Evolutionary conservation across 2,888 invertebrate species (phyloP).

Genomic region (Acrobasis repandana): DNA sequence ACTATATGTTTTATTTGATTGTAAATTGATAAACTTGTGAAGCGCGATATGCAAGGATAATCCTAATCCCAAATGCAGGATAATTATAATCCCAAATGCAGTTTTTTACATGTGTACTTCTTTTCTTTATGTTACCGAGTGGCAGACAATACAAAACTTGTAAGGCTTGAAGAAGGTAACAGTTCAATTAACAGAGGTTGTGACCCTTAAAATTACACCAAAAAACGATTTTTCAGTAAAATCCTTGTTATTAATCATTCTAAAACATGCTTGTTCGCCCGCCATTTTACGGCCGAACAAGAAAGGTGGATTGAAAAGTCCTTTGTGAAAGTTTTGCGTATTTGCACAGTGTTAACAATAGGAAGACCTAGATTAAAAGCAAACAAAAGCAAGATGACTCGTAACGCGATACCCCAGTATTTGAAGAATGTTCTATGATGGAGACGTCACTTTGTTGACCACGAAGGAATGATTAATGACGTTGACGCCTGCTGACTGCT

Average conservation of each 20-base stretch:
- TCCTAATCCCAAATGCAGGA: too few species aligned
- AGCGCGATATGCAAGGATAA: too few species aligned
- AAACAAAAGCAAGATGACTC: slow-evolving; percentile 22
- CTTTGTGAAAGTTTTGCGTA: slow-evolving; percentile 7
- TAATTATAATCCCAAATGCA: too few species aligned
- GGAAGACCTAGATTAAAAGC: slow-evolving; percentile 18
- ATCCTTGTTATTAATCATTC: background rate
- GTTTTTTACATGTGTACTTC: too few species aligned
- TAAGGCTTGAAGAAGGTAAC: too few species aligned
- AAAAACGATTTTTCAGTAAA: background rate
- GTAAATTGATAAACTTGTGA: too few species aligned
- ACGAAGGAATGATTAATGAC: slow-evolving; percentile 9
- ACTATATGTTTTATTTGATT: too few species aligned
- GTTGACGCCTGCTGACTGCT: background rate
- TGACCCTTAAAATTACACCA: background rate
- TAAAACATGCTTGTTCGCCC: background rate
- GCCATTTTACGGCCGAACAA: background rate
- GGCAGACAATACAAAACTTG: too few species aligned
- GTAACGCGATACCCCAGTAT: slow-evolving; percentile 17
- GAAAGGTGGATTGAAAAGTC: slow-evolving; percentile 11
- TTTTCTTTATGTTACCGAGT: too few species aligned
- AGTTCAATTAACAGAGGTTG: too few species aligned
- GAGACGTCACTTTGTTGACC: slow-evolving; percentile 21
- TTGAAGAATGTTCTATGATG: slow-evolving; percentile 17
- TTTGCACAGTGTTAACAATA: slow-evolving; percentile 19